These are phyloP conservation scores for Pelodiscus sinensis DNA, from an alignment of 2,113 vertebrate genomes.

Conservation along the genomic window DNA sequence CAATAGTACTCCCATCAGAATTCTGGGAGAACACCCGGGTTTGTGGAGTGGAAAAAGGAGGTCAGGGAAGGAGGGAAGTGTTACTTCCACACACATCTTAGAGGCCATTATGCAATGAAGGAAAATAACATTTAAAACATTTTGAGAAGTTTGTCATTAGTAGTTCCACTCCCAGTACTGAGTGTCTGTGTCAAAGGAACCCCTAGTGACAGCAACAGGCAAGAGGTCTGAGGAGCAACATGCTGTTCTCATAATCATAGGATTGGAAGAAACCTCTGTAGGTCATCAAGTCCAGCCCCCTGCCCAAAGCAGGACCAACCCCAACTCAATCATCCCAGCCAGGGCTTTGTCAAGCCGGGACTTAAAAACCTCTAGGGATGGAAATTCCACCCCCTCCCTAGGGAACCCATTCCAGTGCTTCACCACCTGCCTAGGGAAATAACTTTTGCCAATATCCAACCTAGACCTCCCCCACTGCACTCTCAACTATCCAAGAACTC, in stretches of 20 bases:
- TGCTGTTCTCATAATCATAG: background rate
- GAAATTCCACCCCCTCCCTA: no score
- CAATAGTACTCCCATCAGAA: background rate
- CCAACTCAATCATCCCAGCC: no score
- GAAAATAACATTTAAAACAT: background rate
- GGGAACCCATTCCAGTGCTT: no score
- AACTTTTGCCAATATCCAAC: no score
- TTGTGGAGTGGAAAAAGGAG: background rate
- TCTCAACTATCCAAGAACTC: background rate
- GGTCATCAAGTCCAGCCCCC: no score
- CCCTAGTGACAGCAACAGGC: background rate
- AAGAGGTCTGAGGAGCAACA: background rate
- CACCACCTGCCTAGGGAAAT: no score
- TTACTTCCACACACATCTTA: background rate
- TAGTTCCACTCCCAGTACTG: rapidly evolving
- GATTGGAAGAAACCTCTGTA: no score
- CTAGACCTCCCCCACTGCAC: no score
- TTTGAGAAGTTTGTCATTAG: background rate
- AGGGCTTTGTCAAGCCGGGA: no score
- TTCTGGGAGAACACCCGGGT: background rate
- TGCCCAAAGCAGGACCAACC: no score
- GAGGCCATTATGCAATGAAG: rapidly evolving
- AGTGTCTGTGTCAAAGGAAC: rapidly evolving
- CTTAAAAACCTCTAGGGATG: no score
- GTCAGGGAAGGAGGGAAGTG: background rate